Conservation (phyloP, 1,140 invertebrate species). For the Popillia japonica region DNA sequence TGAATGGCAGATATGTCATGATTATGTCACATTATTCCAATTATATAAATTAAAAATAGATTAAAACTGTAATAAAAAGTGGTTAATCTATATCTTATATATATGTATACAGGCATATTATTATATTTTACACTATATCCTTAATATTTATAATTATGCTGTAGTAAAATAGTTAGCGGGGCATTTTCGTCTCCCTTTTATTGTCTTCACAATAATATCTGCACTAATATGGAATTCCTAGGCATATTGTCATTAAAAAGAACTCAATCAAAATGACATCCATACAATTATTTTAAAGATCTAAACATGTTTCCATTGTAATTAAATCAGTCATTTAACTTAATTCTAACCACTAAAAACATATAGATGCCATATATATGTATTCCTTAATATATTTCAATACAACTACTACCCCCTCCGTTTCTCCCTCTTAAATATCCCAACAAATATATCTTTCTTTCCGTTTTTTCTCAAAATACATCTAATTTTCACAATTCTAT, state of each 20-base stretch:
- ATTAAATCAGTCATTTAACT: constrained; percentile 14
- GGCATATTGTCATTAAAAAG: background rate
- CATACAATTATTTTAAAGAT: background rate
- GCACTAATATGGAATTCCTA: background rate
- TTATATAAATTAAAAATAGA: too few relatives aligned
- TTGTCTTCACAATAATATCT: constrained; percentile 1
- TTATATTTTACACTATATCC: background rate
- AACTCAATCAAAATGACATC: constrained; percentile 3
- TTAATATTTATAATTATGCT: background rate
- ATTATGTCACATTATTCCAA: too few relatives aligned
- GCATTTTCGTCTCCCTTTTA: constrained; percentile 8
- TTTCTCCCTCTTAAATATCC: too few relatives aligned
- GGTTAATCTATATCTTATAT: too few relatives aligned
- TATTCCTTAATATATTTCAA: too few relatives aligned
- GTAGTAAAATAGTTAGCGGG: background rate
- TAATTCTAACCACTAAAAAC: background rate
- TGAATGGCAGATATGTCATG: background rate
- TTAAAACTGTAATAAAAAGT: too few relatives aligned
- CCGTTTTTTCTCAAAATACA: too few relatives aligned
- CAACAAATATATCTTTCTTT: too few relatives aligned
- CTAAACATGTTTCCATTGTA: background rate
- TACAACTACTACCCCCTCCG: too few relatives aligned
- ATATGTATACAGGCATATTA: background rate
- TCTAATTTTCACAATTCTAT: too few relatives aligned
- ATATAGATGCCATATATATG: constrained; percentile 16